Evolutionary conservation across 1,140 invertebrate species (phyloP).

Genomic region (Conus betulinus): DNA sequence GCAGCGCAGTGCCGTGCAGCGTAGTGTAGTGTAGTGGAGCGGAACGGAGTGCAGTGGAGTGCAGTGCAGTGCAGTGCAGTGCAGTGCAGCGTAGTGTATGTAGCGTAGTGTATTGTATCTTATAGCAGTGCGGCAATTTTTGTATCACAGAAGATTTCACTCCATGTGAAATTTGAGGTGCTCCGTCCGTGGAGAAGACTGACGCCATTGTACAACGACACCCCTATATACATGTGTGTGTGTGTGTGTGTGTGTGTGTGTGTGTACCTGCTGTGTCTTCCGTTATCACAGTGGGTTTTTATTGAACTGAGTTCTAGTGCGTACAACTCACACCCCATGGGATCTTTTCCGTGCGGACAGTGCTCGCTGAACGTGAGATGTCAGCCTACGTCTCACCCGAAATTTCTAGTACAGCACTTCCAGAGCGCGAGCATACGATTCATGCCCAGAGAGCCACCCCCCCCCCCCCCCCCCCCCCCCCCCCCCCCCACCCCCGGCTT

Average conservation of each 20-base stretch:
- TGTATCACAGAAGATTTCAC: too few species aligned
- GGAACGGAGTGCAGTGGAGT: conserved; percentile 36
- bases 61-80: conserved; percentile 44
- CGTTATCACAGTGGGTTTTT: not conserved
- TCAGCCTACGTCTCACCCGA: too few species aligned
- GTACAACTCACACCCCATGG: not conserved
- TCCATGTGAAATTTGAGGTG: too few species aligned
- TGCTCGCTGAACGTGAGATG: too few species aligned
- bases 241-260: conserved; percentile 11
- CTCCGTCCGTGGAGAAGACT: too few species aligned
- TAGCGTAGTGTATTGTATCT: conserved; percentile 31
- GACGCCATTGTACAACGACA: too few species aligned
- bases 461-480: not conserved
- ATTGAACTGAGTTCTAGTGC: not conserved
- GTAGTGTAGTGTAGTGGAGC: too few species aligned
- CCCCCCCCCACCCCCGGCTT: not conserved
- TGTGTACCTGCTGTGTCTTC: not conserved
- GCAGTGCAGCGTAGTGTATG: conserved; percentile 38
- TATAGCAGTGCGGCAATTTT: not conserved
- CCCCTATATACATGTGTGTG: not conserved
- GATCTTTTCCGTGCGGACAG: too few species aligned
- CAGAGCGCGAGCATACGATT: too few species aligned
- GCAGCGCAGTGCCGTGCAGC: conserved; percentile 36
- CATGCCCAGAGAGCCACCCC: not conserved
- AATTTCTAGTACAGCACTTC: too few species aligned